Evolutionary conservation across 1,140 invertebrate genomes (phyloP).

Genomic region (Cotesia glomerata): DNA sequence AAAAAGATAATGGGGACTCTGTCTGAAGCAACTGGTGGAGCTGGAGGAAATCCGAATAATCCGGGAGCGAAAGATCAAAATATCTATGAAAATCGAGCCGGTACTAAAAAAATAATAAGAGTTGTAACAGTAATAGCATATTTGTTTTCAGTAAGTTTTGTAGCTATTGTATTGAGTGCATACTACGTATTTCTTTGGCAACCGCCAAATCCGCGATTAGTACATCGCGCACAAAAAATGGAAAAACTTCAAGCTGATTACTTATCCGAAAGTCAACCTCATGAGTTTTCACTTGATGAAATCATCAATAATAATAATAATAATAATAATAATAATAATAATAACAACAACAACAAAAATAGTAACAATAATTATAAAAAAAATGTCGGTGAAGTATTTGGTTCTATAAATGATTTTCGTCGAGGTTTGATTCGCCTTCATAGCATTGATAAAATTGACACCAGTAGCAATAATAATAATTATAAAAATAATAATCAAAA

Average conservation of each 20-base stretch:
- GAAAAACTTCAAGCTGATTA: background rate
- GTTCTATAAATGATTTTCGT: background rate
- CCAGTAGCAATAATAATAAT: background rate
- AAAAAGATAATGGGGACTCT: background rate
- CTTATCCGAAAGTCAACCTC: background rate
- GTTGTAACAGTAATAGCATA: conserved; percentile 82
- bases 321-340: background rate
- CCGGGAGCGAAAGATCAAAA: background rate
- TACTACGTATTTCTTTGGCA: conserved; percentile 89
- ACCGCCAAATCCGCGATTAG: conserved; percentile 62
- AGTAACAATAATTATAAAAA: background rate
- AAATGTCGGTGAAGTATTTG: background rate
- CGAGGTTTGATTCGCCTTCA: background rate
- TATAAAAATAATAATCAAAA: background rate
- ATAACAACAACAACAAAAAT: background rate
- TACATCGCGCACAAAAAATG: background rate
- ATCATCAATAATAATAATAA: background rate
- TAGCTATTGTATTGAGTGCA: conserved; percentile 78
- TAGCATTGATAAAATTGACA: background rate
- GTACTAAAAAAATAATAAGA: conserved; percentile 69
- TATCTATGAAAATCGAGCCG: conserved; percentile 53
- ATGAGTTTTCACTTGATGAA: background rate
- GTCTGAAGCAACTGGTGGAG: background rate
- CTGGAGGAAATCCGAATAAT: background rate
- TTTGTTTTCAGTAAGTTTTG: conserved; percentile 79